Evolutionary conservation across 23 tunicate species (phyloP).

Genomic region (Styela clava): DNA sequence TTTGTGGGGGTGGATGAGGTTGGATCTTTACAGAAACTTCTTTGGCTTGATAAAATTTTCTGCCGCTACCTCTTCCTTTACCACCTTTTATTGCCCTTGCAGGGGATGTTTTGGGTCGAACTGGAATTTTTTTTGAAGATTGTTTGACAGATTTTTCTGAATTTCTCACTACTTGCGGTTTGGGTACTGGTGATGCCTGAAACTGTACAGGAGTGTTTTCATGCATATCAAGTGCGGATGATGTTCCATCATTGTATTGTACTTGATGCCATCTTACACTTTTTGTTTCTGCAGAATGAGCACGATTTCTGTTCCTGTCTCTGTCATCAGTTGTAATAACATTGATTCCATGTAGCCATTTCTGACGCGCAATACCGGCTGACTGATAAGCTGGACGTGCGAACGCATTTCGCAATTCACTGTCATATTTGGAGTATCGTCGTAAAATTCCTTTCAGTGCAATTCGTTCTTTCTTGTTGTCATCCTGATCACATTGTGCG

Average conservation of each 20-base stretch:
- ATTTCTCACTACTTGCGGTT: conserved; percentile 5
- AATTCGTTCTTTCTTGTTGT: conserved; percentile 2
- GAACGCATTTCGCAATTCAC: neutral
- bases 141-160: neutral
- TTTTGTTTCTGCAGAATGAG: conserved; percentile 28
- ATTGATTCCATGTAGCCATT: conserved; percentile 74
- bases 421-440: conserved; percentile 63
- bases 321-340: neutral
- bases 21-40: conserved; percentile 34
- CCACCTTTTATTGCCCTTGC: conserved; percentile 23
- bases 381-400: conserved; percentile 58
- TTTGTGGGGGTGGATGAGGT: conserved; percentile 61
- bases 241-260: conserved; percentile 87
- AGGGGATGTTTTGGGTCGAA: conserved; percentile 19
- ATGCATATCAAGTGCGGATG: conserved; percentile 39
- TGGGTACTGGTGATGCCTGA: conserved; percentile 6
- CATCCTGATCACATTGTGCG: neutral
- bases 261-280: conserved; percentile 84
- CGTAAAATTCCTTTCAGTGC: conserved; percentile 58
- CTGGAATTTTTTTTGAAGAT: conserved; percentile 4
- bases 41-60: conserved; percentile 46
- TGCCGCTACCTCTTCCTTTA: conserved; percentile 30
- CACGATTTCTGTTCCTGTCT: neutral
- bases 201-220: neutral
- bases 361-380: conserved; percentile 70